Conservation (phyloP, 2,888 invertebrate species). For the Chymomyza caudatula region DNA sequence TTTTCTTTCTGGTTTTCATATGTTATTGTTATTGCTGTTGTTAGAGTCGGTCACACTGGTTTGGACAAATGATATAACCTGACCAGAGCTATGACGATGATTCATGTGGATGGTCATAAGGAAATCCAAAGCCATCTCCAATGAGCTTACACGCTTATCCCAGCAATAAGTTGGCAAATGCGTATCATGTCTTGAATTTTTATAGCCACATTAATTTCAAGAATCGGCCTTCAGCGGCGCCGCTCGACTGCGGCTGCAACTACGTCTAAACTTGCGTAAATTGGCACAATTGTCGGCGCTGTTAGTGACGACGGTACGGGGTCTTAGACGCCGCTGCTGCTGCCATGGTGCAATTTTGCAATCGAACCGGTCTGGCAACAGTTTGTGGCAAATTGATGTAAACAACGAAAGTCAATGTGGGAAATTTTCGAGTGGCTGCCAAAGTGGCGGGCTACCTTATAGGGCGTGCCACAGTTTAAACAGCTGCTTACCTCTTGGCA, state of each 20-base stretch:
- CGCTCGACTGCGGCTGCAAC: neutral
- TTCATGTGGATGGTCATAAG: slow-evolving; percentile 40
- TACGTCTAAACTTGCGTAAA: slow-evolving; percentile 13
- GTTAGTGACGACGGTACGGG: neutral
- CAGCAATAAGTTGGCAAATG: slow-evolving; percentile 1
- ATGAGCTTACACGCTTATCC: slow-evolving; percentile 36
- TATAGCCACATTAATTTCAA: slow-evolving; percentile 44
- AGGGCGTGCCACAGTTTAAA: slow-evolving; percentile 34
- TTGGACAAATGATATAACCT: neutral
- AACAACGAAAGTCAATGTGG: slow-evolving; percentile 12
- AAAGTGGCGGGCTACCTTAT: slow-evolving; percentile 39
- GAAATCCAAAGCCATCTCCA: slow-evolving; percentile 41
- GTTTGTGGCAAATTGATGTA: slow-evolving; percentile 28
- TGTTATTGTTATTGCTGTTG: neutral
- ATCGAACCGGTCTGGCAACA: slow-evolving; percentile 51
- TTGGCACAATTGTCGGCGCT: slow-evolving; percentile 43
- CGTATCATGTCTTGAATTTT: slow-evolving; percentile 39
- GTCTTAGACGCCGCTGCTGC: slow-evolving; percentile 30
- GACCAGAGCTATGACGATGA: slow-evolving; percentile 22
- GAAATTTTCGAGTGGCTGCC: neutral
- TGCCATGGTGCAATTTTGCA: slow-evolving; percentile 35
- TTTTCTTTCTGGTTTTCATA: neutral
- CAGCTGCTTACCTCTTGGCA: slow-evolving; percentile 45
- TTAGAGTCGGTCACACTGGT: neutral
- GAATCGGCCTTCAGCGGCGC: slow-evolving; percentile 51